Evolutionary conservation across 92 coral and sea anemone genomes (phyloP), one percentile per base, ranked within the genome.

Genomic region (Phymanthus crucifer): DNA sequence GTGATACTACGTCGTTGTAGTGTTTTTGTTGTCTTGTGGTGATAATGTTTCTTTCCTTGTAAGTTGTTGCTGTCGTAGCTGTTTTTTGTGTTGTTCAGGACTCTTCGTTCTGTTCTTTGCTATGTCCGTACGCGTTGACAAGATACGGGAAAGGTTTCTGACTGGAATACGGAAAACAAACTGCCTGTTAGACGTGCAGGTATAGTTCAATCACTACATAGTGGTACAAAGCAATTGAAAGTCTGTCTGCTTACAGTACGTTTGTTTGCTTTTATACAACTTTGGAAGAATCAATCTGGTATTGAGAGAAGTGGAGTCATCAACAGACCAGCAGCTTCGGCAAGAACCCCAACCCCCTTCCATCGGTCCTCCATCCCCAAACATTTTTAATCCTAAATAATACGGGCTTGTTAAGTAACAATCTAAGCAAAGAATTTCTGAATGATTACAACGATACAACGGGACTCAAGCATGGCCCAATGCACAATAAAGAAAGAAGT

Each of bases 51-150:
- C 27, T 10, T 54, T 54, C 64, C 29, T 61, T 18, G 6, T 24
- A n/a, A 26, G 29, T 6, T 21, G 34, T 61, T 34, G 32, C 17
- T 24, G 34, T 29, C 29, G 7, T 27, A 12, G 14, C 16, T 27
- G 35, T 61, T 13, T 61, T 29, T 61, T 1, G 68, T 7, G 6
- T 27, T 24, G 19, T 27, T 29, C n/a, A 16, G 19, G 64, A 29
- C 29, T 61, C 8, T 13, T 24, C 29, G 34, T 24, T 61, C 10
- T 27, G 68, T 21, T 57, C 29, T 24, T 57, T 57, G 11, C 70
- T 34, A 76, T 69, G 18, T 54, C 70, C 70, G 40, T 54, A 56
- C 80, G 80, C 54, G 80, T 50, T 33, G 80, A 61, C 23, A 76
- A 52, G 80, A 76, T 76, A 56, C 70, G 68, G 18, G 70, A 69